Evolutionary conservation across 2,888 invertebrate species (phyloP).

Genomic region (Dioctria rufipes): DNA sequence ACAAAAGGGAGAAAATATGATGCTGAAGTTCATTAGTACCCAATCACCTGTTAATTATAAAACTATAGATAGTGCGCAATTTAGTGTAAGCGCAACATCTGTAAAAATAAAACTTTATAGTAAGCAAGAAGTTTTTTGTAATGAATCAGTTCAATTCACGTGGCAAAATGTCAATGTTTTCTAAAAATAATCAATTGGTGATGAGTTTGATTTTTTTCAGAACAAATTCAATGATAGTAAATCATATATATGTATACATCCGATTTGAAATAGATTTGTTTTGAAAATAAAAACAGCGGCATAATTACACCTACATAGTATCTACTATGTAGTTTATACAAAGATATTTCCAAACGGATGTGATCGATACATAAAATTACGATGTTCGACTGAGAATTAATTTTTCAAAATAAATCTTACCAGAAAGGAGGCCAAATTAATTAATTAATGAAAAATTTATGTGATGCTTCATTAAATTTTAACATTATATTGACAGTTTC

Average conservation of each 20-base stretch:
- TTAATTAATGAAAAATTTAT: too few relatives aligned
- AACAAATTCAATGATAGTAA: background rate
- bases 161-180: constrained; percentile 27
- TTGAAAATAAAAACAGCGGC: too few relatives aligned
- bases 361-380: too few relatives aligned
- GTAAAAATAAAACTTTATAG: background rate
- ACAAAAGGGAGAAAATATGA: background rate
- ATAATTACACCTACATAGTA: too few relatives aligned
- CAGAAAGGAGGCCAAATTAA: too few relatives aligned
- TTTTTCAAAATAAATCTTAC: too few relatives aligned
- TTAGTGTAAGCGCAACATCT: background rate
- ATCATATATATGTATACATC: background rate
- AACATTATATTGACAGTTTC: too few relatives aligned
- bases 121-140: constrained; percentile 4
- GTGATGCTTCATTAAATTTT: too few relatives aligned
- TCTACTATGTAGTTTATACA: too few relatives aligned
- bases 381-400: too few relatives aligned
- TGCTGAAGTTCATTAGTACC: constrained; percentile 12
- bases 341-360: too few relatives aligned
- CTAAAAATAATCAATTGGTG: constrained; percentile 39
- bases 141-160: constrained; percentile 3
- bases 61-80: background rate
- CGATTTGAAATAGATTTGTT: constrained; percentile 23
- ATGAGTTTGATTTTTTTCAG: constrained; percentile 19
- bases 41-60: constrained; percentile 13